Percentiles rank a stretch among this genome's conserved stretches.
These are phyloP conservation scores for Marronus borbonicus DNA, from an alignment of 2,888 invertebrate genomes.

Conservation along the genomic window DNA sequence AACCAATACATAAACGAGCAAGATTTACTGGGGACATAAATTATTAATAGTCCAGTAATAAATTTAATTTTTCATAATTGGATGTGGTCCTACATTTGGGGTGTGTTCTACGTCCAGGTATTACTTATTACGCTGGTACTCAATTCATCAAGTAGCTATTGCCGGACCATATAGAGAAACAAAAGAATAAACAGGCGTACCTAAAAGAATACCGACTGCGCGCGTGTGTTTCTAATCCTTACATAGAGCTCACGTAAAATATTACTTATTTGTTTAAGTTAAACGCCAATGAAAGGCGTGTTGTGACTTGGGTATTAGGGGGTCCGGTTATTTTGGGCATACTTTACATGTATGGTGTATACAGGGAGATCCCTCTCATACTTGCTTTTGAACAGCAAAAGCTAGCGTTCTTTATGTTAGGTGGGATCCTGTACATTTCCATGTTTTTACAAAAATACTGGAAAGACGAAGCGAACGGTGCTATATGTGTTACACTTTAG, in stretches of 20 bases:
- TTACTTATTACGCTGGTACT: constrained; percentile 55
- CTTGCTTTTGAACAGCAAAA: too few species aligned
- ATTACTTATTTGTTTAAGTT: constrained; percentile 45
- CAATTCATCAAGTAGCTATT: constrained; percentile 55
- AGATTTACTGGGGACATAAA: constrained; percentile 2
- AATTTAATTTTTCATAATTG: constrained; percentile 40
- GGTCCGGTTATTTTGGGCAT: neutral
- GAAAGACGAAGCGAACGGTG: too few species aligned
- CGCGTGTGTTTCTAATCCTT: constrained; percentile 34
- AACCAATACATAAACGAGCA: constrained; percentile 7
- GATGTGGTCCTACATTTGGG: constrained; percentile 49
- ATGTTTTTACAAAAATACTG: too few species aligned
- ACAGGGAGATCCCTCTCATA: too few species aligned
- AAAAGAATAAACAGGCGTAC: constrained; percentile 49
- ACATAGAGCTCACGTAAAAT: constrained; percentile 31
- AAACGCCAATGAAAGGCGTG: constrained; percentile 17
- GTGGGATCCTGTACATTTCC: too few species aligned
- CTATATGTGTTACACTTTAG: too few species aligned
- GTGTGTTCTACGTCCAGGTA: constrained; percentile 53
- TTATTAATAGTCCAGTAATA: constrained; percentile 31
- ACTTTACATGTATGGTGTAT: neutral
- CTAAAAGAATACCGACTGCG: constrained; percentile 45
- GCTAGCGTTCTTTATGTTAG: too few species aligned
- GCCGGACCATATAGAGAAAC: constrained; percentile 54
- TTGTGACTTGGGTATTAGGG: neutral